Conservation (phyloP, 1,140 invertebrate species). For the Acyrthosiphon pisum region DNA sequence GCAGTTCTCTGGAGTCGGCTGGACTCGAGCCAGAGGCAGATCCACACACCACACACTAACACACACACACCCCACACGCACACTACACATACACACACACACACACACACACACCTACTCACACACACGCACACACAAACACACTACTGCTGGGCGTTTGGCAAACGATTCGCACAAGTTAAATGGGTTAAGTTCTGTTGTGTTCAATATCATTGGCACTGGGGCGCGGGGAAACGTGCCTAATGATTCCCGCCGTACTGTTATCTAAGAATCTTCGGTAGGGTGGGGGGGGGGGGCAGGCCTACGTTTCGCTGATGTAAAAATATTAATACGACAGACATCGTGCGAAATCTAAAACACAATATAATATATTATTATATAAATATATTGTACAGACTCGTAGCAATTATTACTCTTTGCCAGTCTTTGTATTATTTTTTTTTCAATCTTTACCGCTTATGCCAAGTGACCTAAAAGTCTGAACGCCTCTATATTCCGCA, state of each 20-base stretch:
- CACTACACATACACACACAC: neutral
- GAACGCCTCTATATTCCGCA: neutral
- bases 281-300: neutral
- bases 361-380: neutral
- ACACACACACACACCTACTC: neutral
- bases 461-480: neutral
- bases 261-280: neutral
- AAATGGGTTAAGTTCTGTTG: slow-evolving; percentile 44
- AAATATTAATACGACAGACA: neutral
- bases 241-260: slow-evolving; percentile 26
- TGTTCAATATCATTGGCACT: slow-evolving; percentile 46
- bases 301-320: neutral
- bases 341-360: neutral
- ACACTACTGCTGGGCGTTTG: slow-evolving; percentile 12
- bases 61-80: neutral
- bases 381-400: neutral
- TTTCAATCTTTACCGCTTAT: neutral
- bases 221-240: slow-evolving; percentile 16
- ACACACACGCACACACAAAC: neutral
- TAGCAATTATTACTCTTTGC: neutral
- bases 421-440: neutral
- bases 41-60: neutral
- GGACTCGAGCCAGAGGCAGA: slow-evolving; percentile 44
- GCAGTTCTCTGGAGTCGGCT: slow-evolving; percentile 42
- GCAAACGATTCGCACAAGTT: slow-evolving; percentile 44